A percentile compares a stretch with the other conserved stretches of the same genome.
These are phyloP conservation scores for Magallana angulata DNA, from an alignment of 1,140 invertebrate species.

Conservation along the genomic window DNA sequence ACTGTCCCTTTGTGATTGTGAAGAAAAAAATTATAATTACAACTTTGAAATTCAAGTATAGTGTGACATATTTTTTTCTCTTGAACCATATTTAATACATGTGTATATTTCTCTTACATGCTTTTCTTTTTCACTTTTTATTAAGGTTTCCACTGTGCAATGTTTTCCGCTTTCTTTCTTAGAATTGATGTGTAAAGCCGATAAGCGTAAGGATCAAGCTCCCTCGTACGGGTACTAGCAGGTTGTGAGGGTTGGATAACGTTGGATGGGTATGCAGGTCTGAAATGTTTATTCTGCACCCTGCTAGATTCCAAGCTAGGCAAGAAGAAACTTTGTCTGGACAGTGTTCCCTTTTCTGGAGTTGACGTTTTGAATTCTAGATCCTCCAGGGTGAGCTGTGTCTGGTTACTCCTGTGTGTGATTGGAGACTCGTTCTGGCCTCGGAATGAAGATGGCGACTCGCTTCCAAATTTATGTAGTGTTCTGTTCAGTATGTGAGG, in stretches of 20 bases:
- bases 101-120: too few relatives aligned
- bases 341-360: background rate
- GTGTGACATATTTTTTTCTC: too few relatives aligned
- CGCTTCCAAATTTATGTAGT: conserved; percentile 21
- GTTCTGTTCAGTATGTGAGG: conserved; percentile 30
- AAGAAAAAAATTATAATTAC: too few relatives aligned
- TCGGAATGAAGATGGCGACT: background rate
- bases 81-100: too few relatives aligned
- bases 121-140: too few relatives aligned
- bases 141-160: conserved; percentile 21
- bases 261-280: background rate
- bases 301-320: background rate
- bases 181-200: conserved; percentile 42
- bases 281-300: conserved; percentile 1
- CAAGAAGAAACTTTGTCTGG: background rate
- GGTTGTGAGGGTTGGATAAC: conserved; percentile 32
- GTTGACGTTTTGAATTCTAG: conserved; percentile 40
- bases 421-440: background rate
- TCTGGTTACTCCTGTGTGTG: conserved; percentile 36
- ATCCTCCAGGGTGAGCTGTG: conserved; percentile 36
- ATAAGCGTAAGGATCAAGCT: conserved; percentile 53
- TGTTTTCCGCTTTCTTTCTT: conserved; percentile 47
- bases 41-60: too few relatives aligned
- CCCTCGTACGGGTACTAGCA: conserved; percentile 5
- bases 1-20: too few relatives aligned